Conservation (phyloP, 1,140 invertebrate genomes). For the Polyergus mexicanus region DNA sequence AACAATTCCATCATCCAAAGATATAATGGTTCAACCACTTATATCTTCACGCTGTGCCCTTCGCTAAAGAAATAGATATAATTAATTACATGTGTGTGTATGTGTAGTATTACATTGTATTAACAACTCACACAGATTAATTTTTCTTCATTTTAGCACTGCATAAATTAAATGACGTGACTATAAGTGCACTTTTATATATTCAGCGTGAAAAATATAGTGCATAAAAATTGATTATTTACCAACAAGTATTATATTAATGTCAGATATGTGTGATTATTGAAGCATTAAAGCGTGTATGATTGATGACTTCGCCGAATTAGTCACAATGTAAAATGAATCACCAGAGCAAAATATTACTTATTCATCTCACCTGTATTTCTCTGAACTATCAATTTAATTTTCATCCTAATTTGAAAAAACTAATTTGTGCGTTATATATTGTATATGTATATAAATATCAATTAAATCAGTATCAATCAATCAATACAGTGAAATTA, state of each 20-base stretch:
- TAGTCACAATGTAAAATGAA: constrained; percentile 24
- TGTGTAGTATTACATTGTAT: constrained; percentile 36
- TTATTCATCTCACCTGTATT: background rate
- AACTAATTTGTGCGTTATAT: background rate
- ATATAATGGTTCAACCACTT: constrained; percentile 66
- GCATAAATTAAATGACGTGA: constrained; percentile 44
- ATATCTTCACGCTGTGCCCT: constrained; percentile 69
- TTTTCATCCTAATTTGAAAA: background rate
- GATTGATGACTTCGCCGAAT: background rate
- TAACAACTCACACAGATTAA: constrained; percentile 8
- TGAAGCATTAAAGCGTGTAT: constrained; percentile 34
- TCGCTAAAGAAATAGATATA: constrained; percentile 77
- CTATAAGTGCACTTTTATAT: constrained; percentile 65
- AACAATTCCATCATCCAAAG: constrained; percentile 64
- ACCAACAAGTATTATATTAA: constrained; percentile 44
- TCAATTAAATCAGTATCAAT: background rate
- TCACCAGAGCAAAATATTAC: background rate
- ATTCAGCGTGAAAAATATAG: constrained; percentile 38
- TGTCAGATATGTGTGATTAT: constrained; percentile 24
- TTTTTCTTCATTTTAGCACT: constrained; percentile 21
- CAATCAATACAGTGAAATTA: constrained; percentile 17
- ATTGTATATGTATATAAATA: background rate
- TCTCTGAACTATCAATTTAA: background rate
- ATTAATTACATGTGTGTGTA: constrained; percentile 60
- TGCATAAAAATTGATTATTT: constrained; percentile 56